phyloP scores from a whole-genome alignment of 1,140 invertebrate species.

The Aphis gossypii region DNA sequence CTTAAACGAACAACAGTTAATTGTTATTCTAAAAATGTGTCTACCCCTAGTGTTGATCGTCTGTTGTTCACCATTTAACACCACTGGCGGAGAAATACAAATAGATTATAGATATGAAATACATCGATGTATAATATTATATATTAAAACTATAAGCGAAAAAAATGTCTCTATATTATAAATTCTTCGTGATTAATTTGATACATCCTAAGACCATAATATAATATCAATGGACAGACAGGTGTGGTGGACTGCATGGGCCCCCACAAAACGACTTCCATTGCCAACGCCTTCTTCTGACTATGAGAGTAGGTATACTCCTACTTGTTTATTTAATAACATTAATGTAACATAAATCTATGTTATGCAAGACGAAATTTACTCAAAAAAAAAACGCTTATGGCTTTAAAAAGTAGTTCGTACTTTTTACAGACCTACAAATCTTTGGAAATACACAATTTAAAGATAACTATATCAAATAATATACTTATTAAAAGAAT shows the following conservation, averaged over 20 bases:
- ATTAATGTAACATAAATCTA: slow-evolving; percentile 48
- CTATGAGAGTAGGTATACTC: slow-evolving; percentile 19
- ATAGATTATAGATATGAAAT: not conserved
- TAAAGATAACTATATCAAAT: not conserved
- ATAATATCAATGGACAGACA: slow-evolving; percentile 14
- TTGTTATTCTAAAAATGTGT: slow-evolving; percentile 28
- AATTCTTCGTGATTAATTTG: slow-evolving; percentile 17
- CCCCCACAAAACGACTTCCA: slow-evolving; percentile 50
- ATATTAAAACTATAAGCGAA: not conserved
- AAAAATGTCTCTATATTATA: not conserved
- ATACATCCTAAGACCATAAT: slow-evolving; percentile 5
- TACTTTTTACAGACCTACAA: not conserved
- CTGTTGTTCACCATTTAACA: not conserved
- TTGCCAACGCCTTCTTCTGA: slow-evolving; percentile 53
- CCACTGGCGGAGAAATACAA: not conserved
- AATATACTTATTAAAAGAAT: not conserved
- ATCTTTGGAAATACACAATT: not conserved
- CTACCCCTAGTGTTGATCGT: not conserved
- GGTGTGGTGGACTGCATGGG: slow-evolving; percentile 30
- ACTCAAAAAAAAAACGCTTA: slow-evolving; percentile 16
- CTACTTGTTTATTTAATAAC: slow-evolving; percentile 41
- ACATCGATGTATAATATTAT: not conserved
- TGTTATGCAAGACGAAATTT: slow-evolving; percentile 44
- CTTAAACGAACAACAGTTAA: slow-evolving; percentile 4
- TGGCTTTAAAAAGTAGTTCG: slow-evolving; percentile 39